Conservation (phyloP, 2,113 vertebrate species). For the Axis porcinus region DNA sequence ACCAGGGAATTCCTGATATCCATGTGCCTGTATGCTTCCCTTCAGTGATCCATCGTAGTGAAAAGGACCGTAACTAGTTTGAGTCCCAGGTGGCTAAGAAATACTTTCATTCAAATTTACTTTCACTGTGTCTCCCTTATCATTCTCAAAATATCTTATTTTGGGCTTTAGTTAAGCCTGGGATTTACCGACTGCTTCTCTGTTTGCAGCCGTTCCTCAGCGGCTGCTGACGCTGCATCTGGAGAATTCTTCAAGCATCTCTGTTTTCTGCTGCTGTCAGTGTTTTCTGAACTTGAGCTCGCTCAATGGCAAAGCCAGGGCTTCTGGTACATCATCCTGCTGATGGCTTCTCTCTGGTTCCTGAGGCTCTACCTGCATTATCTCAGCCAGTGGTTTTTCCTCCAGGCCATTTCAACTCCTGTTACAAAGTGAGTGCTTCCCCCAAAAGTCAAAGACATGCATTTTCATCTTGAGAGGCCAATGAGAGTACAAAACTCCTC, state of each 20-base stretch:
- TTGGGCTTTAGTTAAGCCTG: neutral
- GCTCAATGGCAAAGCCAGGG: conserved; percentile 77
- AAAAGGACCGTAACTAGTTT: neutral
- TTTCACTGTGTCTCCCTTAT: neutral
- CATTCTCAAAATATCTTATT: neutral
- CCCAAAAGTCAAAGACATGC: neutral
- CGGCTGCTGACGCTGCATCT: neutral
- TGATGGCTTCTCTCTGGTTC: conserved; percentile 90
- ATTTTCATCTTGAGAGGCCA: conserved; percentile 9
- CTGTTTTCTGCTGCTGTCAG: conserved; percentile 74
- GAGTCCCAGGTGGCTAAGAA: neutral
- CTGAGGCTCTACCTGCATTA: conserved; percentile 94
- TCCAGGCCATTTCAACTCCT: conserved; percentile 87
- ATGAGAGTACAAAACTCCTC: neutral
- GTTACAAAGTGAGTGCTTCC: conserved; percentile 90
- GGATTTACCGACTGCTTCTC: neutral
- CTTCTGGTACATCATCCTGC: conserved; percentile 83
- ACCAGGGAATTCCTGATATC: neutral
- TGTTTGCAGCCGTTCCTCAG: conserved; percentile 62
- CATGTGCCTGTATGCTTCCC: neutral
- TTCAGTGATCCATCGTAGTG: neutral
- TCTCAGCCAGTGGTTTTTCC: conserved; percentile 94
- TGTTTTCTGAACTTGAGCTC: conserved; percentile 84
- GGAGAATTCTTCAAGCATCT: conserved; percentile 64
- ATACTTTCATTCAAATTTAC: neutral